Base-by-base conservation (phyloP, 1,140 invertebrate genomes). In the Cyphomyrmex costatus region DNA sequence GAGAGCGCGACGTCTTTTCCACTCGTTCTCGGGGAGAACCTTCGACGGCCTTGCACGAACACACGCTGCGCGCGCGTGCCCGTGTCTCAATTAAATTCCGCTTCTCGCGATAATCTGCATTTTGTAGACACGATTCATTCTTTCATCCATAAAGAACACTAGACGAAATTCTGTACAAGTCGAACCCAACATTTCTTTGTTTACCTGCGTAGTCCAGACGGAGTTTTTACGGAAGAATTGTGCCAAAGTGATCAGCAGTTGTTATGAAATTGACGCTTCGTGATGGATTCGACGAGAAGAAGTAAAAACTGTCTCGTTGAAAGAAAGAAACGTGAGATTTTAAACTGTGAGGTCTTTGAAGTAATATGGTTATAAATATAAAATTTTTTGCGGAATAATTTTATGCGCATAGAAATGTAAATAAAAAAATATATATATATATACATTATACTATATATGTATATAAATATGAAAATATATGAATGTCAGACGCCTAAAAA, bases 41-140 rank as follows among this genome's bases (percentile, higher is more conserved):
- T 14, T 19, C 24, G 70, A 12, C 63, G 87, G 70, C 87, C 88
- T 89, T 89, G 82, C 58, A 49, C 27, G 36, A 21, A 46, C 36
- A 58, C 49, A 80, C 27, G 24, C 53, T 33, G 30, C 8, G 42
- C 33, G 53, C n/a, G 71, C 58, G 33, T 49, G 30, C 12, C 63
- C 74, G 80, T 58, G 61, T 87, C 86, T 90, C 80, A 90, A 90
- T 90, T 90, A 87, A 90, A 90, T 63, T 73, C 24, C 30, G 49
- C 30, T 79, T 80, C 85, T 68, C 76, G 71, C 60, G 77, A 87
- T 76, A 80, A 78, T 88, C 63, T 61, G 61, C 79, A 85, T 68
- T 79, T 89, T 61, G 68, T 85, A 71, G 53, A 85, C 8, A n/a
- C 24, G 1, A 61, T n/a, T 58, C 14, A 21, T 30, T 73, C 5